Percentiles rank a stretch among this genome's conserved stretches.
Evolutionary conservation across 2,797 vertebrate species (phyloP).

Genomic region (Denticeps clupeoides): DNA sequence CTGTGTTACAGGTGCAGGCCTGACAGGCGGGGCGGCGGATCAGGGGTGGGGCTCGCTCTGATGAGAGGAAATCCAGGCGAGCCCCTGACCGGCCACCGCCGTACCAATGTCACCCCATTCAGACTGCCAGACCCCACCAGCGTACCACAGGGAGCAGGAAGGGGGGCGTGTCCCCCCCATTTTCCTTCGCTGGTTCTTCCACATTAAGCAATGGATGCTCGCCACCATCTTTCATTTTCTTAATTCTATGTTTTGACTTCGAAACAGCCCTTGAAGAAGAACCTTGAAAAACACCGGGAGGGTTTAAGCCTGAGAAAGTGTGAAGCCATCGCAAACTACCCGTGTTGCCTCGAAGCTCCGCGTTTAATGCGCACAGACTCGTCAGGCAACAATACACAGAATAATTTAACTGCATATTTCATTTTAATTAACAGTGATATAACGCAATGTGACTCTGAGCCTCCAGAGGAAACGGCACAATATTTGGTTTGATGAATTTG

Average conservation of each 20-base stretch:
- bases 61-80: conserved; percentile 48
- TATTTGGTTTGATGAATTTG: conserved; percentile 72
- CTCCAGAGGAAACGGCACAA: conserved; percentile 59
- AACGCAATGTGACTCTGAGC: conserved; percentile 60
- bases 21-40: conserved; percentile 58
- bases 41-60: conserved; percentile 39
- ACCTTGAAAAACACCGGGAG: conserved; percentile 26
- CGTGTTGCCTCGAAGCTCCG: conserved; percentile 54
- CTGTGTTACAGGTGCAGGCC: conserved; percentile 57
- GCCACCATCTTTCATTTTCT: too few species aligned
- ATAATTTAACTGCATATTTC: conserved; percentile 69
- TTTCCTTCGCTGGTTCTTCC: conserved; percentile 2
- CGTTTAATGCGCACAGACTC: conserved; percentile 42
- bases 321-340: conserved; percentile 51
- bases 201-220: conserved; percentile 19
- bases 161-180: neutral
- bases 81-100: conserved; percentile 35
- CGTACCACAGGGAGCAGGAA: neutral
- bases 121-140: conserved; percentile 4
- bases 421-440: conserved; percentile 73
- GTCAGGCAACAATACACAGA: conserved; percentile 59
- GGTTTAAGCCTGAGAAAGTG: conserved; percentile 21
- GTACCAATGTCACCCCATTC: conserved; percentile 43
- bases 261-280: conserved; percentile 22
- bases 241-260: conserved; percentile 2